Evolutionary conservation across 2,797 vertebrate species (phyloP).

Genomic region (Phalanger gymnotis): DNA sequence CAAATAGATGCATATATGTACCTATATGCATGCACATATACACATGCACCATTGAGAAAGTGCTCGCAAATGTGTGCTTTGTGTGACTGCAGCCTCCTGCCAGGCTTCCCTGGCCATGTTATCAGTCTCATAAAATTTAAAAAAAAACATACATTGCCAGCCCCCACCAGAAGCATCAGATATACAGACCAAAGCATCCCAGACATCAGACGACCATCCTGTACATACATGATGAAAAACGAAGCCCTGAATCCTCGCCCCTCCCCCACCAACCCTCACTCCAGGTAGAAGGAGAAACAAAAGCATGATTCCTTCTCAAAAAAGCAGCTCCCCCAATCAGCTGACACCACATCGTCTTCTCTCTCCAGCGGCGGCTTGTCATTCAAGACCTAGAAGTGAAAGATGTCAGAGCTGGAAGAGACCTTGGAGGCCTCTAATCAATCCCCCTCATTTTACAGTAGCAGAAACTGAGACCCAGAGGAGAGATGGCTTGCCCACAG

Average conservation of each 20-base stretch:
- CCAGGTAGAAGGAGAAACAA: not conserved
- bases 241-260: not conserved
- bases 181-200: not conserved
- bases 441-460: not conserved
- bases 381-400: not conserved
- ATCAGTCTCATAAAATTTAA: not conserved
- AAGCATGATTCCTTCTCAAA: not conserved
- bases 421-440: not conserved
- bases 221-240: not conserved
- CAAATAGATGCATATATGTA: constrained; percentile 5
- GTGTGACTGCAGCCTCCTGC: not conserved
- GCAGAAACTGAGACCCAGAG: not conserved
- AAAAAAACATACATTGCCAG: not conserved
- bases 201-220: not conserved
- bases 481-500: not conserved
- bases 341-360: not conserved
- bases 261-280: not conserved
- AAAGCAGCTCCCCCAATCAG: not conserved
- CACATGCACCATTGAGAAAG: not conserved
- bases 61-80: not conserved
- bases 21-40: constrained; percentile 1
- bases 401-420: not conserved
- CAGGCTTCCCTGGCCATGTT: not conserved
- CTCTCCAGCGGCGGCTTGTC: not conserved
- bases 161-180: not conserved